phyloP scores from a whole-genome alignment of 2,888 invertebrate genomes.

The Polyommatus iphigenia region DNA sequence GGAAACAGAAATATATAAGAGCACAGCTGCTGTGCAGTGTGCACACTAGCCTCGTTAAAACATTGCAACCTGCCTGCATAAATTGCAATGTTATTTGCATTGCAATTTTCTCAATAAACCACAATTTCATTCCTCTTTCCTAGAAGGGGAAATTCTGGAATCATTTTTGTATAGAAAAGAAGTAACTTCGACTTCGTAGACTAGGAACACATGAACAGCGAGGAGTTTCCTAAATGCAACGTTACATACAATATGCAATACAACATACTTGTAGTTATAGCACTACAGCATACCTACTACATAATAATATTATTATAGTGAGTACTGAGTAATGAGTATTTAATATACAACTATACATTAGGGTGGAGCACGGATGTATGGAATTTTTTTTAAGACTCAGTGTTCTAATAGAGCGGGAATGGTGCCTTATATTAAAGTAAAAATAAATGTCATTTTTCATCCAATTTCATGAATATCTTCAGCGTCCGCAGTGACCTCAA shows the following conservation, averaged over 20 bases:
- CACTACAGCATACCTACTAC: no score
- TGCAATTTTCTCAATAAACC: neutral
- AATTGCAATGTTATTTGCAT: neutral
- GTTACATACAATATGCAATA: neutral
- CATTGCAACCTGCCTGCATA: neutral
- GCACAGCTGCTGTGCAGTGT: neutral
- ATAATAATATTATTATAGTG: neutral
- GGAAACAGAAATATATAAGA: neutral
- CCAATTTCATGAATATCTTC: no score
- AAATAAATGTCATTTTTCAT: no score
- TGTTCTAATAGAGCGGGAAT: no score
- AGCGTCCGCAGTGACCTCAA: no score
- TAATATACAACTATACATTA: no score
- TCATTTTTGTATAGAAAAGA: slow-evolving; percentile 4
- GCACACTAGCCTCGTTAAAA: neutral
- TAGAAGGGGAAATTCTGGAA: slow-evolving; percentile 12
- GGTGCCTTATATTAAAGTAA: no score
- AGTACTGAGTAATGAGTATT: no score
- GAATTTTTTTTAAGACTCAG: no score
- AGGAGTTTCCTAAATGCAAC: neutral
- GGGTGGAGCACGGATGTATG: no score
- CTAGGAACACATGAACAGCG: slow-evolving; percentile 30
- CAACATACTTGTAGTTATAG: no score
- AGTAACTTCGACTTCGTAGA: slow-evolving; percentile 20
- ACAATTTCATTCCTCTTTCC: slow-evolving; percentile 15